Base-by-base conservation (phyloP, 1,140 invertebrate species). In the Acyrthosiphon pisum region DNA sequence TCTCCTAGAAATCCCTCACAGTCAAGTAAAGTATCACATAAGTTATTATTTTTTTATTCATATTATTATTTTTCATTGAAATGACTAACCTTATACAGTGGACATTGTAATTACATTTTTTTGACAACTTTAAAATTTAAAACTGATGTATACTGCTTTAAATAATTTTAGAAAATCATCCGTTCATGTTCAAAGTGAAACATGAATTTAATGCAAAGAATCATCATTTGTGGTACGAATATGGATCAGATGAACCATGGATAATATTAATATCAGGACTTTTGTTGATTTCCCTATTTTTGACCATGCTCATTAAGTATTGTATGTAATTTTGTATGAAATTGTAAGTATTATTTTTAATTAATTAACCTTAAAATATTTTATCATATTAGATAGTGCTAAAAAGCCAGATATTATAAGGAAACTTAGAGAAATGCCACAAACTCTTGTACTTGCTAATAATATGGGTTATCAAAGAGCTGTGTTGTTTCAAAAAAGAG, bases 341-440 rank as follows among this genome's bases (percentile, higher is more conserved):
- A 23, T 84, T 76, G 1, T 48, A 2, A 2, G 9, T 35, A 18
- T 56, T 90, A n/a, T 56, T 53, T 87, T 90, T 81, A 81, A 91
- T 46, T 76, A 9, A 26, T 56, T 56, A 56, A 76, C 6, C 18
- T 76, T 91, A 14, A 46, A 7, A 76, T 76, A 91, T 30, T 91
- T 14, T 76, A 48, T 11, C 35, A 48, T 91, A 23, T 46, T n/a
- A 53, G 76, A n/a, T 83, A 83, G 76, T n/a, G 83, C 76, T 76
- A 35, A 48, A 37, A 93, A 96, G 96, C 96, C 97, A 0, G 98
- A 98, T 94, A 96, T 98, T 22, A 95, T 99, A n/a, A 98, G 98
- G 0, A 97, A 97, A 1, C 95, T 99, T n/a, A 96, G 97, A 53
- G 97, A 99, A 95, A 96, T 98, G 22, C 98, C 98, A 7, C 95